Percentiles rank a stretch among this genome's conserved stretches.
Evolutionary conservation across 1,140 invertebrate genomes (phyloP).

Genomic region (Diorhabda carinulata): DNA sequence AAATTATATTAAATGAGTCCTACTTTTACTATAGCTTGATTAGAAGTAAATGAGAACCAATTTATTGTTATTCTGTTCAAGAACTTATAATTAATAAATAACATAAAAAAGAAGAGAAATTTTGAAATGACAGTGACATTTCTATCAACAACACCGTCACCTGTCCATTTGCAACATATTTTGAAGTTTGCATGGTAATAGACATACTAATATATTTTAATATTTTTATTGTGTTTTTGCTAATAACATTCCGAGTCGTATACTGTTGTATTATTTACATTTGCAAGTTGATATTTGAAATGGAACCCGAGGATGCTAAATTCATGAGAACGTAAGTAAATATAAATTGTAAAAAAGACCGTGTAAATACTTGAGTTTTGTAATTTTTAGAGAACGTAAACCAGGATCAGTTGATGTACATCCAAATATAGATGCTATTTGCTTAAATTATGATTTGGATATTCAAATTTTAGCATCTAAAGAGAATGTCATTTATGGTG

Average conservation of each 20-base stretch:
- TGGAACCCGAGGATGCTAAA: constrained; percentile 59
- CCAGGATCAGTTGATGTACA: constrained; percentile 85
- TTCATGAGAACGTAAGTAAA: constrained; percentile 56
- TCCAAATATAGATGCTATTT: constrained; percentile 83
- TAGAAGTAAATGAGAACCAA: too few species aligned
- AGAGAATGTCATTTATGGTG: constrained; percentile 79
- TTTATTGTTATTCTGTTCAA: too few species aligned
- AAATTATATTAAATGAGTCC: too few species aligned
- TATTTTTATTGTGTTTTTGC: constrained; percentile 11
- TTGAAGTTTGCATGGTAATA: constrained; percentile 20
- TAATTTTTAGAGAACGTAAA: constrained; percentile 66
- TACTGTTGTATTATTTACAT: constrained; percentile 14
- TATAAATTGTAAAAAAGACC: constrained; percentile 15
- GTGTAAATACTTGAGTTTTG: constrained; percentile 19
- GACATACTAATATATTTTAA: constrained; percentile 12
- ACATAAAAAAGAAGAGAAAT: background rate
- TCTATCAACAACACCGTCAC: background rate
- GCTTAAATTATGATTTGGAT: constrained; percentile 86
- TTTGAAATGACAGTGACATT: background rate
- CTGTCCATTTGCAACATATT: constrained; percentile 3
- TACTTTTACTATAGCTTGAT: too few species aligned
- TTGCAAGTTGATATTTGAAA: constrained; percentile 31
- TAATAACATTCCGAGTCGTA: background rate
- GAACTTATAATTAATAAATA: too few species aligned
- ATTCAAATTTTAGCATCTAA: constrained; percentile 79